Base-by-base conservation (phyloP, 2,797 vertebrate genomes). In the Dryobates pubescens region DNA sequence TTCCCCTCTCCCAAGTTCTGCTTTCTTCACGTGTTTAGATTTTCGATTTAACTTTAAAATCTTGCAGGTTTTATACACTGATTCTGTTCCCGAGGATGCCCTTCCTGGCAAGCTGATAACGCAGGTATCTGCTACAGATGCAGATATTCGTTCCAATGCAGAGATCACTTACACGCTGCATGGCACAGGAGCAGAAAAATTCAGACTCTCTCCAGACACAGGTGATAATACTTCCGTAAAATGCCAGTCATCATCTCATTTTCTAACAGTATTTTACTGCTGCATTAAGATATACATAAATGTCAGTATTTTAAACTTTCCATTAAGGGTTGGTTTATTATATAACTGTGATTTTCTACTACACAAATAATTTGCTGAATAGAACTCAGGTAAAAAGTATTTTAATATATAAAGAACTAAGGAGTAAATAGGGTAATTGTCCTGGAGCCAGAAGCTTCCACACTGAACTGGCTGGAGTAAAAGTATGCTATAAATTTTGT, bases 121-220 rank as follows among this genome's bases (percentile, higher is more conserved):
- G 93, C 99, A 99, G 96, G 98, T 99, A 30, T 98, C 98, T 18
- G 99, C 99, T 57, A 98, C 97, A 19, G 99, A 99, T 23, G 98
- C 98, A 49, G 99, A 99, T 96, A 99, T 99, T 92, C 99, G 99
- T 95, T 99, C 99, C 93, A 99, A 99, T 4, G 99, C 98, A 61
- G 98, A 99, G 95, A 98, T 99, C 91, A 98, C 98, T 83, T 99
- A 98, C 12, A 98, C 98, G 6, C 97, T 99, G 76, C 98, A 98
- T 81, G 99, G 99, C 96, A 85, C 96, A 22, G 98, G 98, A 90
- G 98, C 98, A 24, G 98, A 99, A 96, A 98, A 98, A 89, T 99
- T 99, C 97, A 97, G 92, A 94, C 98, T 99, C 17, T 98, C 98
- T 97, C 96, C 98, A 61, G 98, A 98, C 76, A 99, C 99, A 98